Evolutionary conservation across 92 coral and sea anemone genomes (phyloP).

Genomic region (Epizoanthus scotinus): DNA sequence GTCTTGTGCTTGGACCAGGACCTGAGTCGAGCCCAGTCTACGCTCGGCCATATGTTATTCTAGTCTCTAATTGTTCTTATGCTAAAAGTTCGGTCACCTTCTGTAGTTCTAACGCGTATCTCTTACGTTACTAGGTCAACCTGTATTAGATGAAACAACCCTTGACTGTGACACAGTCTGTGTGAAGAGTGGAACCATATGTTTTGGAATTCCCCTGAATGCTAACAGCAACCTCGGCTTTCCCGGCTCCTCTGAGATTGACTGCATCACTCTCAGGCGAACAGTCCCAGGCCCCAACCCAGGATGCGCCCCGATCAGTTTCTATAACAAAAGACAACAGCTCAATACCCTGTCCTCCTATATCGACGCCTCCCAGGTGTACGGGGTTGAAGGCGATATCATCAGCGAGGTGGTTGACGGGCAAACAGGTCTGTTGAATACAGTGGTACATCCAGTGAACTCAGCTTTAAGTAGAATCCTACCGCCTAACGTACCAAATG

Average conservation of each 20-base stretch:
- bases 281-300: background rate
- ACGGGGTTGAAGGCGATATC: constrained; percentile 38
- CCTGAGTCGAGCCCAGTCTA: no score
- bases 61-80: no score
- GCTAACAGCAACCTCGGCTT: background rate
- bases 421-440: constrained; percentile 43
- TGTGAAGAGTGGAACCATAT: background rate
- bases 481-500: constrained; percentile 15
- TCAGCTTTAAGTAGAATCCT: constrained; percentile 25
- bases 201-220: background rate
- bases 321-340: constrained; percentile 9
- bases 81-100: no score
- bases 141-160: no score
- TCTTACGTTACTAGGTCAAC: background rate
- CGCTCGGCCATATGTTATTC: no score
- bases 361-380: constrained; percentile 64
- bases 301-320: background rate
- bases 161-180: background rate
- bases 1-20: no score
- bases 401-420: constrained; percentile 35
- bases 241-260: background rate
- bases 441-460: constrained; percentile 15
- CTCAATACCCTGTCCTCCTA: constrained; percentile 47
- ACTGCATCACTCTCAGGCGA: background rate
- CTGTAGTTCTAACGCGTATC: background rate